Evolutionary conservation across 2,113 vertebrate genomes (phyloP), one percentile per base, ranked within the genome.

Genomic region (Poecilia latipinna): DNA sequence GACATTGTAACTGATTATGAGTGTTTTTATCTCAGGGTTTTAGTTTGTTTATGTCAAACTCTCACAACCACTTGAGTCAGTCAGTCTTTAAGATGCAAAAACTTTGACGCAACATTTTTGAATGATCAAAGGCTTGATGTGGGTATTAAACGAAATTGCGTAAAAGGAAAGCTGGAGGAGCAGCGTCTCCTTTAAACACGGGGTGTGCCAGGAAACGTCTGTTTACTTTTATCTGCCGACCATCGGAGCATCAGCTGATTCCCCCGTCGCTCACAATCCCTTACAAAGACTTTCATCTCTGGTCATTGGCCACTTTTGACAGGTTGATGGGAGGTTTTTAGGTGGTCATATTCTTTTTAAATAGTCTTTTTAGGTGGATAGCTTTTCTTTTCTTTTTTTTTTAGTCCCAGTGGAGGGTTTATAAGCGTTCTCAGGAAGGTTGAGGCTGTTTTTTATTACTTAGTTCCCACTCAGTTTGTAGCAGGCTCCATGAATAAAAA

Each of bases 231-330:
- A 72, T 78, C 54, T 22, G 35, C 78, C 78, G 72, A 61, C 72
- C 88, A 70, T 87, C 78, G 78, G 80, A 79, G 76, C 42, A 81
- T 90, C 86, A 85, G 75, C 85, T 68, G 82, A 28, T 48, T 24
- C 17, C 51, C 13, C 17, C 24, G 6, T 33, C 44, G 66, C 72
- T 54, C 68, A 68, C 26, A 7, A 66, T 75, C 24, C 31, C 44
- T 69, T 74, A 48, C 65, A 68, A 24, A 7, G 68, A 77, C 24
- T 60, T 5, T 3, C n/a, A 10, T 82, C 73, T 19, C 24, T 70
- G 68, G 35, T 35, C 57, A 48, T 24, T 26, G n/a, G 3, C 44
- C 44, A 5, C 17, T 29, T 15, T 29, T 63, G 17, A 63, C 11
- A 32, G 19, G 31, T 63, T 57, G 51, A 19, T 8, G n/a, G 19